Base-by-base conservation (phyloP, 1,140 invertebrate species). In the Glossosoma conforme region DNA sequence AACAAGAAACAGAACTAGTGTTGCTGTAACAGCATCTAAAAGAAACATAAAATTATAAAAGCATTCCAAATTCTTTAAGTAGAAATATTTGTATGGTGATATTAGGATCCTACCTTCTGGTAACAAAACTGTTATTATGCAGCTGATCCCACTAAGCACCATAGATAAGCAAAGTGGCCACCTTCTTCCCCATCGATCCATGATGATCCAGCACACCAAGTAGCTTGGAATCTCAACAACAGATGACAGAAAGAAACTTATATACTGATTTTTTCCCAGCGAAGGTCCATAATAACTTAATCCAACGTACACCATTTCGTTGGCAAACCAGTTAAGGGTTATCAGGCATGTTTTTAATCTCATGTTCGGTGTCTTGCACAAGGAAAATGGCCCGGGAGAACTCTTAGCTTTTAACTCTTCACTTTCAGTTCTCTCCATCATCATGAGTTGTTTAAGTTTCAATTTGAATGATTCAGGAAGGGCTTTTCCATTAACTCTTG, bases 291-390 rank as follows among this genome's bases (percentile, higher is more conserved):
- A 93, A 62, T 92, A 91, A 52, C 87, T 91, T 33, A 91, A 67
- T 0, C 88, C 90, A 6, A 93, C 84, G 57, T 92, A 93, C 3
- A 92, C 89, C 68, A 87, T 90, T 59, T 90, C 78, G 45, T 79
- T 82, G 13, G 78, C 80, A 62, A 81, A 84, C 82, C 82, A 84
- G 62, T 83, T 84, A 3, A 85, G 59, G 0, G 82, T 84, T 19
- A 84, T 84, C 17, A 84, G 63, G 59, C 75, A 72, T 1, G 81
- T 85, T 66, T 84, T 83, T 1, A 91, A 68, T 42, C 89, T 72
- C 86, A 93, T 89, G 67, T 93, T 93, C 0, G 90, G 89, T 1
- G 89, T 91, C 57, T 77, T 77, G 59, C 86, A 92, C 2, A 92
- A 70, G 32, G 86, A 82, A 28, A 79, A 73, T 2, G 89, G 78